These are phyloP conservation scores for Mus musculus DNA, from an alignment of 2,113 vertebrate species.

Conservation along the genomic window GRCm39 chr1:24389501-24390000, in stretches of 20 bases:
- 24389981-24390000: conserved; percentile 4
- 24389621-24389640: neutral
- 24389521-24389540: neutral
- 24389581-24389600: neutral
- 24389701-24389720: neutral
- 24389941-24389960: conserved; percentile 75
- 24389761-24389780: neutral
- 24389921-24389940: conserved; percentile 69
- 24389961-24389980: conserved; percentile 56
- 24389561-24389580: neutral
- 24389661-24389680: neutral
- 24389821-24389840: conserved; percentile 67
- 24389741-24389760: neutral
- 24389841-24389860: conserved; percentile 65
- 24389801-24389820: conserved; percentile 64
- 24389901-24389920: conserved; percentile 36
- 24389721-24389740: neutral
- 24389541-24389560: neutral
- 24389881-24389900: conserved; percentile 55
- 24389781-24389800: conserved; percentile 48
- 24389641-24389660: neutral
- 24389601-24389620: neutral
- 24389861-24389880: conserved; percentile 44
- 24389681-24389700: neutral
- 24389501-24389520: neutral